phyloP scores from a whole-genome alignment of 2,888 invertebrate species.

The Cantharis rufa region DNA sequence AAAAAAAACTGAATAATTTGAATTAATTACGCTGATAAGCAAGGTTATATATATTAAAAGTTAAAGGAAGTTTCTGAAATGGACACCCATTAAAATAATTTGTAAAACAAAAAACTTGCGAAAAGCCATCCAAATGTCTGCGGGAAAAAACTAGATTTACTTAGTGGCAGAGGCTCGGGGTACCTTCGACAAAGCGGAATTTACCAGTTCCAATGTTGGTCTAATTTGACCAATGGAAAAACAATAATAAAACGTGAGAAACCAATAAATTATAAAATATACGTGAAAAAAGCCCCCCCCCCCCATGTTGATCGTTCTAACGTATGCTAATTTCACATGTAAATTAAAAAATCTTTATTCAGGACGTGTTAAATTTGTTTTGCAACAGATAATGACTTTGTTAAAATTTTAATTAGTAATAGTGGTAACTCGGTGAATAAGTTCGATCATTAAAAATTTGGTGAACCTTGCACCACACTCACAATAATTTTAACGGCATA shows the following conservation, averaged over 20 bases:
- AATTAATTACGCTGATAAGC: background rate
- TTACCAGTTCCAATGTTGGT: no score
- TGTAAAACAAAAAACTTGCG: background rate
- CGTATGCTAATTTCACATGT: background rate
- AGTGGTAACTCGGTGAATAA: background rate
- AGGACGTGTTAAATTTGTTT: background rate
- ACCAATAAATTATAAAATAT: no score
- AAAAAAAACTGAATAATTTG: background rate
- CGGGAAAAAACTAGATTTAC: no score
- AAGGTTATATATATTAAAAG: background rate
- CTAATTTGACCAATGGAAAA: no score
- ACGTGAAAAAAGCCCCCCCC: background rate
- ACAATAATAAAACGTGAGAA: no score
- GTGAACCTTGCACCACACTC: background rate
- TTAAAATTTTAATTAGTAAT: background rate
- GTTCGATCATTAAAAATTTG: background rate
- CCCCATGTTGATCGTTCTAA: background rate
- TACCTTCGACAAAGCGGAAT: no score
- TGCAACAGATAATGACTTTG: background rate
- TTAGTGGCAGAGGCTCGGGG: no score
- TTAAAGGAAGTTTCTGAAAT: background rate
- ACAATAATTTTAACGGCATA: background rate
- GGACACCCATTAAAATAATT: background rate
- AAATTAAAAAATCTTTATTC: background rate
- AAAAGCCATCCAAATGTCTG: background rate